These are phyloP conservation scores for Diglossa cyanea DNA, from an alignment of 2,797 vertebrate genomes.

Conservation along the genomic window DNA sequence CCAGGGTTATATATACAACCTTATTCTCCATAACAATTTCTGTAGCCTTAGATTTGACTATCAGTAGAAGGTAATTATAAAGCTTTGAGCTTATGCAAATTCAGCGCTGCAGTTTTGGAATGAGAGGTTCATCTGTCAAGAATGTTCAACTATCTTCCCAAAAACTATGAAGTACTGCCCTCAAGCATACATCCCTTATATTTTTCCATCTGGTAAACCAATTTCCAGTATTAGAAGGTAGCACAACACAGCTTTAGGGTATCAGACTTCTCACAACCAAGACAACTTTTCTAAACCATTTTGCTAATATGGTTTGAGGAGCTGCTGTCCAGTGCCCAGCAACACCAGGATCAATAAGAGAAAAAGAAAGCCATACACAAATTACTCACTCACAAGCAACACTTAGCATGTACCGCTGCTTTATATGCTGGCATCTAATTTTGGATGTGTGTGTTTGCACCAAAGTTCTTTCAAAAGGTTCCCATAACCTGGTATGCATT, in stretches of 20 bases:
- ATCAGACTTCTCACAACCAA: not conserved
- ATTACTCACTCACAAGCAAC: not conserved
- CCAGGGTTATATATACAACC: not conserved
- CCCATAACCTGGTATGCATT: not conserved
- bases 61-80: not conserved
- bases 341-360: not conserved
- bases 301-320: not conserved
- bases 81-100: not conserved
- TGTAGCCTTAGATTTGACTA: not conserved
- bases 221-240: not conserved
- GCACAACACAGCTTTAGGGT: not conserved
- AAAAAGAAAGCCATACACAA: not conserved
- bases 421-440: not conserved
- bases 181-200: not conserved
- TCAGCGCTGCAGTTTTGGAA: not conserved
- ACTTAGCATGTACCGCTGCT: not conserved
- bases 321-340: not conserved
- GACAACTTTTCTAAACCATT: not conserved
- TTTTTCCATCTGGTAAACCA: not conserved
- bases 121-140: not conserved
- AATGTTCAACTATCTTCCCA: not conserved
- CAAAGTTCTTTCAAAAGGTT: not conserved
- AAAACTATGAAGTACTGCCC: not conserved
- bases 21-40: not conserved
- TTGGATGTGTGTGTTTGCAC: accelerated